Percentiles rank a stretch among this genome's conserved stretches.
Conservation (phyloP, 2,888 invertebrate genomes). For the Sesia bembeciformis region DNA sequence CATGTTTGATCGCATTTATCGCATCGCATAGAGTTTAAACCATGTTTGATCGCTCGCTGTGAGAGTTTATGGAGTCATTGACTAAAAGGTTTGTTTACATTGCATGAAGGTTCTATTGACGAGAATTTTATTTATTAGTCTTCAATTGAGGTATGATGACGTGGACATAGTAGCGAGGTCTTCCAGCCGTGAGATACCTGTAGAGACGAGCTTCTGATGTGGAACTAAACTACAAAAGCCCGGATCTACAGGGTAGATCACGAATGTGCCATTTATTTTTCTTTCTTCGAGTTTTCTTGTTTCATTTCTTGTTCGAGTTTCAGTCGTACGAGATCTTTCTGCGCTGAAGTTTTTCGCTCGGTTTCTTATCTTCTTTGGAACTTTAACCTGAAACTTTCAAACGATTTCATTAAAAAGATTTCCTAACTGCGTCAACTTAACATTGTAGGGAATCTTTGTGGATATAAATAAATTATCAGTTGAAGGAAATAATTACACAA, state of each 20-base stretch:
- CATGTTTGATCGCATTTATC: too few relatives aligned
- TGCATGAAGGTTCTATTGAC: too few relatives aligned
- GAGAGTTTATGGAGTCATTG: too few relatives aligned
- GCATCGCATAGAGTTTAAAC: too few relatives aligned
- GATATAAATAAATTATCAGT: too few relatives aligned
- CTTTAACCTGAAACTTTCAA: slow-evolving; percentile 21
- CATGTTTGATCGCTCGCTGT: too few relatives aligned
- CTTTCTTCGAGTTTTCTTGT: slow-evolving; percentile 26
- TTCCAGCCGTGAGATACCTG: slow-evolving; percentile 99
- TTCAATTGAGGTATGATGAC: background rate
- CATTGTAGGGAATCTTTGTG: too few relatives aligned
- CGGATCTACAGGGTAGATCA: slow-evolving; percentile 99
- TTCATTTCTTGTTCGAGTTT: slow-evolving; percentile 5
- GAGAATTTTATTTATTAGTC: background rate
- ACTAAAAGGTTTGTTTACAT: too few relatives aligned
- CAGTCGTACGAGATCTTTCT: slow-evolving; percentile 4
- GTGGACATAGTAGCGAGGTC: slow-evolving; percentile 78
- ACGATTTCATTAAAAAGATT: slow-evolving; percentile 7
- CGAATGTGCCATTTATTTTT: slow-evolving; percentile 84
- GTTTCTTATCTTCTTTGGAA: slow-evolving; percentile 10
- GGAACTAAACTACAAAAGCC: slow-evolving; percentile 97
- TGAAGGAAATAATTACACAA: too few relatives aligned
- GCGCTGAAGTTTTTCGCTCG: slow-evolving; percentile 1
- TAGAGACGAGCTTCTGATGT: slow-evolving; percentile 99
- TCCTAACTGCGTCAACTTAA: background rate